phyloP scores from a whole-genome alignment of 2,888 invertebrate genomes.

The Lamellibrachia columna region DNA sequence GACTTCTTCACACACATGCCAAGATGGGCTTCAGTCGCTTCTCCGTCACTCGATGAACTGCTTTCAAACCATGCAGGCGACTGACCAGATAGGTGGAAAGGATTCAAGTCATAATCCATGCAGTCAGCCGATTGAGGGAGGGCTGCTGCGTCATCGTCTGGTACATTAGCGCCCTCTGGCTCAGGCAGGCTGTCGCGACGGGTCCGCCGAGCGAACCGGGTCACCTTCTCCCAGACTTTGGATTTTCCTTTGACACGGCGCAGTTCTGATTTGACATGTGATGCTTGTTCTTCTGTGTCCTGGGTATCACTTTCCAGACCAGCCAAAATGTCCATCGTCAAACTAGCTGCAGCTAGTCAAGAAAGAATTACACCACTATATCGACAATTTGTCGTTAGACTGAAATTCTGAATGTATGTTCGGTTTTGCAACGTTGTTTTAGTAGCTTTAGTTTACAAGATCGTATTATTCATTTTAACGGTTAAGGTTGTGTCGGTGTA shows the following conservation, averaged over 20 bases:
- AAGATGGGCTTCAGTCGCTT: neutral
- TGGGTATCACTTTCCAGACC: neutral
- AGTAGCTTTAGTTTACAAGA: neutral
- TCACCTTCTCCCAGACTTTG: slow-evolving; percentile 5
- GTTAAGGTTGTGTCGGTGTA: neutral
- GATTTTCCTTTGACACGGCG: neutral
- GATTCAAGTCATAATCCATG: neutral
- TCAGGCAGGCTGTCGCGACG: neutral
- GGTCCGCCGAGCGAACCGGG: neutral
- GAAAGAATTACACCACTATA: no score
- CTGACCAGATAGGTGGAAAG: neutral
- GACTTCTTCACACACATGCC: slow-evolving; percentile 28
- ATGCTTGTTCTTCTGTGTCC: neutral
- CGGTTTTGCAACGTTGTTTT: neutral
- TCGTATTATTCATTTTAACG: neutral
- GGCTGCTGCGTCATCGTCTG: neutral
- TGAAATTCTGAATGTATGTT: neutral
- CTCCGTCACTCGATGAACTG: slow-evolving; percentile 7
- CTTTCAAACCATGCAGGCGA: neutral
- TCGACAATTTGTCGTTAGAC: neutral
- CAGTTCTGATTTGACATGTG: neutral
- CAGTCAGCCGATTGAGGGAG: neutral
- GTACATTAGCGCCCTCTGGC: neutral
- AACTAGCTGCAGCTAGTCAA: neutral
- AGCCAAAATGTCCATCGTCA: neutral